Evolutionary conservation across 2,113 vertebrate species (phyloP).

Genomic region (Noturus placidus): DNA sequence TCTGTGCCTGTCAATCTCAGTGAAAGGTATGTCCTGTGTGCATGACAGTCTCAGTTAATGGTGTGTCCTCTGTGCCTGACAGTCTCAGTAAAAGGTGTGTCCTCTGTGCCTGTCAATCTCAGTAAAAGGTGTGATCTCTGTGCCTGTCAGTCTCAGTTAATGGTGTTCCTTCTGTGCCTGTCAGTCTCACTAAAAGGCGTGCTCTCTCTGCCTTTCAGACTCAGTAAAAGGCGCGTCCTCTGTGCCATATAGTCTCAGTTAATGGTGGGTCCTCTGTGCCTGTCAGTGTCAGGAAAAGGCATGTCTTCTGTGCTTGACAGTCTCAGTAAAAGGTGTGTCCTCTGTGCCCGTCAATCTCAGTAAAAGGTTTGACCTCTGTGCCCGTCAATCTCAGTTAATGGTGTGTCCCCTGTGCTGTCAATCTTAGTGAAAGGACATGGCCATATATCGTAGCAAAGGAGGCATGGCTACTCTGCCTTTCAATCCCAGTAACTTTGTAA

Average conservation of each 20-base stretch:
- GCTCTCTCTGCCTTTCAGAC: no score
- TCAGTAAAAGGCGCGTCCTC: background rate
- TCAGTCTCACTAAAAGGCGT: no score
- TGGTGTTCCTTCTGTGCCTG: no score
- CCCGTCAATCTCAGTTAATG: background rate
- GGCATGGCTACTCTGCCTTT: background rate
- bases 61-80: background rate
- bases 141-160: background rate
- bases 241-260: no score
- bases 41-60: background rate
- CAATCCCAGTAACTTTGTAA: background rate
- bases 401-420: background rate
- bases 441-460: background rate
- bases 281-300: no score
- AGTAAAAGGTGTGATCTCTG: background rate
- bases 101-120: background rate
- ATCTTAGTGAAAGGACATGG: no score
- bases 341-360: background rate
- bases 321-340: no score
- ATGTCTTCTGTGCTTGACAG: background rate
- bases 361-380: background rate
- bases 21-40: background rate
- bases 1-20: background rate
- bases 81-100: background rate
- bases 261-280: no score